These are phyloP conservation scores for Drosophila phalerata DNA, from an alignment of 2,888 invertebrate species.

Conservation along the genomic window DNA sequence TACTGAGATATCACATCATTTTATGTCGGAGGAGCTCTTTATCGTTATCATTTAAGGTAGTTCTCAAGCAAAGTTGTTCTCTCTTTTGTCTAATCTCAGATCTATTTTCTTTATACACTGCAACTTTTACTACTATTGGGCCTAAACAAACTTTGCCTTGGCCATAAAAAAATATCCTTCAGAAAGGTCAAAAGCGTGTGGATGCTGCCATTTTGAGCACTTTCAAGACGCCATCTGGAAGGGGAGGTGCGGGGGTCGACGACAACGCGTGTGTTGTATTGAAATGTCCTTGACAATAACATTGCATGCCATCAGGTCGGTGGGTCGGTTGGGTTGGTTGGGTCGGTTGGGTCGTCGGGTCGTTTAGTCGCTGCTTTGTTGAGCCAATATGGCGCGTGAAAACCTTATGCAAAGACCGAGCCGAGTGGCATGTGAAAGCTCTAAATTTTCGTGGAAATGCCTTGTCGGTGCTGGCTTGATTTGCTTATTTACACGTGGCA, in stretches of 20 bases:
- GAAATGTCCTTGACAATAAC: conserved; percentile 80
- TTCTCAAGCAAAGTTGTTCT: conserved; percentile 27
- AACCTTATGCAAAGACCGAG: conserved; percentile 1
- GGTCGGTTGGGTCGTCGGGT: conserved; percentile 8
- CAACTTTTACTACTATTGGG: conserved; percentile 1
- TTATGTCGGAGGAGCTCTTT: background rate
- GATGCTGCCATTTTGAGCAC: conserved; percentile 41
- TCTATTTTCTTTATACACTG: conserved; percentile 3
- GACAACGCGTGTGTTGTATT: conserved; percentile 63
- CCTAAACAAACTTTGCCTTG: conserved; percentile 19
- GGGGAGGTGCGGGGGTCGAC: background rate
- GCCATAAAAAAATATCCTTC: conserved; percentile 66
- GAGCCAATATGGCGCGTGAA: conserved; percentile 37
- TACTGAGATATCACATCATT: background rate
- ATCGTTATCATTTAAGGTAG: background rate
- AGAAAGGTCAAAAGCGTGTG: conserved; percentile 73
- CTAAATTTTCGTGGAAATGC: conserved; percentile 23
- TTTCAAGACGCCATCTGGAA: conserved; percentile 5
- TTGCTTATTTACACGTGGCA: conserved; percentile 61
- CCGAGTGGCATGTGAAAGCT: conserved; percentile 1
- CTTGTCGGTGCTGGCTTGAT: conserved; percentile 46
- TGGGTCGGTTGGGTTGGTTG: conserved; percentile 5
- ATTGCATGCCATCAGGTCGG: conserved; percentile 59
- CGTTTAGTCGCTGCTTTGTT: conserved; percentile 17
- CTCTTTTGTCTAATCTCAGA: conserved; percentile 13